These are phyloP conservation scores for Calcarius lapponicus DNA, from an alignment of 2,797 vertebrate species.

Conservation along the genomic window DNA sequence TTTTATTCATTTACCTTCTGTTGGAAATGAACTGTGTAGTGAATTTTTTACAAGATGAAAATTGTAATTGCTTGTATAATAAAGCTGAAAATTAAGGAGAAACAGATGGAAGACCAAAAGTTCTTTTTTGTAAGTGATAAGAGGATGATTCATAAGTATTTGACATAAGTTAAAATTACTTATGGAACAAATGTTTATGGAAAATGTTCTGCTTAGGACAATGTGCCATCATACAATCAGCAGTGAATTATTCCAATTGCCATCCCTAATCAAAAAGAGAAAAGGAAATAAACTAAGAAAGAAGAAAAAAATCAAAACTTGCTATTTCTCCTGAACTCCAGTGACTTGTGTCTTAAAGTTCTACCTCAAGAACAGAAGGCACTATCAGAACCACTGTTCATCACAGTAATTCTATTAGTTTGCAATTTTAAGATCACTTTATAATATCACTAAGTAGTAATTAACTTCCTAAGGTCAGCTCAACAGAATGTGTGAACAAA, in stretches of 20 bases:
- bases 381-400: background rate
- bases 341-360: background rate
- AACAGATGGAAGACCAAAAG: constrained; percentile 55
- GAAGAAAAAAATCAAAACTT: background rate
- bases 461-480: background rate
- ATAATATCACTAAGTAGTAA: background rate
- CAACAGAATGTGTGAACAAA: background rate
- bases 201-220: constrained; percentile 35
- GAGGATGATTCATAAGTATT: constrained; percentile 59
- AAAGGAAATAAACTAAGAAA: background rate
- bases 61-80: constrained; percentile 50
- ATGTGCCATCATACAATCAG: background rate
- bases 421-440: background rate
- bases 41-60: constrained; percentile 55
- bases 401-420: background rate
- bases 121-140: constrained; percentile 38
- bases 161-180: constrained; percentile 53
- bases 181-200: constrained; percentile 44
- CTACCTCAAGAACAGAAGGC: background rate
- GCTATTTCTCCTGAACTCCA: background rate
- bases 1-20: constrained; percentile 58
- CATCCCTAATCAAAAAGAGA: background rate
- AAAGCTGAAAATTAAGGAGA: constrained; percentile 57
- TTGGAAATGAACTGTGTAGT: background rate
- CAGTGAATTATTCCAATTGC: background rate